phyloP scores from a whole-genome alignment of 2,113 vertebrate genomes.

The Stictonetta naevosa region DNA sequence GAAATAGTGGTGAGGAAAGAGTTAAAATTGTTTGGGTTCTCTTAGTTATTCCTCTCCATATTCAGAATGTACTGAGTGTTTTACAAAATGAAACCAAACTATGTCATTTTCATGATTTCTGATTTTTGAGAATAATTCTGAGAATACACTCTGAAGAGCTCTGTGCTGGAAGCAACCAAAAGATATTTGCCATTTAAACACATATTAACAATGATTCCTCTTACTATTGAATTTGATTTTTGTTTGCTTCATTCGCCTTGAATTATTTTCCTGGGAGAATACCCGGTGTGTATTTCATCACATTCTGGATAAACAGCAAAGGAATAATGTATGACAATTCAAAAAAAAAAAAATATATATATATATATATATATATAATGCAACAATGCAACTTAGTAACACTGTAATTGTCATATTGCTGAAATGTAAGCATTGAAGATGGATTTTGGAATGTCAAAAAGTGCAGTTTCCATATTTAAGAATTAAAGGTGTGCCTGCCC shows the following conservation, averaged over 20 bases:
- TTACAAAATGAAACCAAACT: background rate
- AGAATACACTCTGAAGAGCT: background rate
- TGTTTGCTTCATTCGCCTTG: background rate
- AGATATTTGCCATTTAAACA: background rate
- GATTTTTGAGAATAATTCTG: background rate
- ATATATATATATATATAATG: background rate
- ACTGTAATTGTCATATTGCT: background rate
- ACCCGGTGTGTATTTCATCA: background rate
- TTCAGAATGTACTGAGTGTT: background rate
- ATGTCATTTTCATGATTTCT: background rate
- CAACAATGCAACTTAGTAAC: background rate
- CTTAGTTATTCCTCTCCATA: background rate
- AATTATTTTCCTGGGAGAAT: background rate
- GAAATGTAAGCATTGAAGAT: background rate
- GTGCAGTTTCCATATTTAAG: conserved; percentile 27
- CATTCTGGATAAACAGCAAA: conserved; percentile 38
- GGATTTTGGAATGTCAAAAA: background rate
- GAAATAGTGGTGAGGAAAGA: background rate
- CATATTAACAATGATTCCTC: background rate
- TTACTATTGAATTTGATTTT: background rate
- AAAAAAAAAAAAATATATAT: conserved; percentile 2
- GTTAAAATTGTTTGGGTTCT: background rate
- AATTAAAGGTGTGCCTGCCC: conserved; percentile 69
- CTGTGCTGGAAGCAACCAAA: background rate
- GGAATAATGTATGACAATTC: conserved; percentile 46